Percentiles rank a stretch among this genome's conserved stretches.
phyloP scores from a whole-genome alignment of 2,797 vertebrate species.

The Vipera ursinii region DNA sequence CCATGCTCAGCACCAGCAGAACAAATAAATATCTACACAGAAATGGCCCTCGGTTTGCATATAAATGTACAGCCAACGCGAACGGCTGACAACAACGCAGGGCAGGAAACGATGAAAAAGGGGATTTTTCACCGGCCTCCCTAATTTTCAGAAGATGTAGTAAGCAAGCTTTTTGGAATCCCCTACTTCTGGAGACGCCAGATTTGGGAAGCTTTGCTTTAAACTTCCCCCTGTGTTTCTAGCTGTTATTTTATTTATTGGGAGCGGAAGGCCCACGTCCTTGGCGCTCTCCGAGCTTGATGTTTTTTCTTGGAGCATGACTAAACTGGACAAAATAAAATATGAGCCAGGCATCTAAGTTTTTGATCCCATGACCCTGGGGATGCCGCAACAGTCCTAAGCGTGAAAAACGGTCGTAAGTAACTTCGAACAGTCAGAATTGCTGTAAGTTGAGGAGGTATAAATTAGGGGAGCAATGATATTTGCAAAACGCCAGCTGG shows the following conservation, averaged over 20 bases:
- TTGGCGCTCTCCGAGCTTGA: too few relatives aligned
- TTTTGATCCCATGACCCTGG: too few relatives aligned
- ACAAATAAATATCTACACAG: background rate
- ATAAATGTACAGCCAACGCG: background rate
- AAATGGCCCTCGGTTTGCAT: background rate
- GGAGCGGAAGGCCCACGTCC: background rate
- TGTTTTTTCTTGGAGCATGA: too few relatives aligned
- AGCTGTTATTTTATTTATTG: background rate
- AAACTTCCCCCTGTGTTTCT: background rate
- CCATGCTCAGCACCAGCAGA: background rate
- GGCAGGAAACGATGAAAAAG: background rate
- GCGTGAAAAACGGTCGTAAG: too few relatives aligned
- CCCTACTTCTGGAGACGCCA: background rate
- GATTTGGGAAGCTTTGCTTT: background rate
- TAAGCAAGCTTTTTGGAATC: background rate
- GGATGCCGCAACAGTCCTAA: too few relatives aligned
- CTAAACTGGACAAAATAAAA: too few relatives aligned
- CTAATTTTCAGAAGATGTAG: background rate
- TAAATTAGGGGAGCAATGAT: slow-evolving; percentile 11
- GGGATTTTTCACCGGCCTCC: background rate
- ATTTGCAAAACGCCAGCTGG: background rate
- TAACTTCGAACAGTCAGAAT: too few relatives aligned
- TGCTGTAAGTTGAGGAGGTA: background rate
- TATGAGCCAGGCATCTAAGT: too few relatives aligned
- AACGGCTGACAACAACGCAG: too few relatives aligned